Evolutionary conservation across 1,140 invertebrate genomes (phyloP), one percentile per base, ranked within the genome.

Genomic region (Drosophila lacertosa): DNA sequence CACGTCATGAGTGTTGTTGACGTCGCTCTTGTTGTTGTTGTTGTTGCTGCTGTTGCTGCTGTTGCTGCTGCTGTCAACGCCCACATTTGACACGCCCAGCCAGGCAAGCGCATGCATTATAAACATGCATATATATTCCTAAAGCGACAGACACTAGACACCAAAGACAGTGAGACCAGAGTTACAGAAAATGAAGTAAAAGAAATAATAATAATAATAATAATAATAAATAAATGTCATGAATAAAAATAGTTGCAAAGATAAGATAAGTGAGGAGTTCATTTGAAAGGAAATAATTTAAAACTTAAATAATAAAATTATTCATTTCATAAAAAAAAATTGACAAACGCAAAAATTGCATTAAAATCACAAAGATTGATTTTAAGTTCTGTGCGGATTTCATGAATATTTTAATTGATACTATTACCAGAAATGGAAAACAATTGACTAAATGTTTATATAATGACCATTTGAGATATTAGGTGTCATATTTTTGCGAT

Each of bases 11-110:
- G 64, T 58, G 72, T 55, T 50, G 72, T 58, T 48, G 32, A n/a
- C n/a, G n/a, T n/a, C n/a, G n/a, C n/a, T n/a, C n/a, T 73, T 51
- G 73, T 58, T 71, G 50, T n/a, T 66, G 24, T 20, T 9, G 44
- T 7, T 9, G 54, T 4, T 40, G 55, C 11, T 18, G 54, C 13
- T 33, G 45, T 16, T 39, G 51, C n/a, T 47, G 37, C 15, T 29
- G 29, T 20, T 50, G 53, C 29, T 35, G 33, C 32, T 53, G 54
- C 53, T 66, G 54, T 66, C 62, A 55, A 55, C 71, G 71, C 81
- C 81, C 81, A 62, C 37, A 48, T 74, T 37, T 80, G 81, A 86
- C 80, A 84, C 80, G 80, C 80, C 80, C 81, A 76, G 44, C 32
- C 54, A 63, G 45, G 20, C 55, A 63, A 40, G 55, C 45, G 51